phyloP scores from a whole-genome alignment of 2,113 vertebrate species.

The Mormoops blainvillei region DNA sequence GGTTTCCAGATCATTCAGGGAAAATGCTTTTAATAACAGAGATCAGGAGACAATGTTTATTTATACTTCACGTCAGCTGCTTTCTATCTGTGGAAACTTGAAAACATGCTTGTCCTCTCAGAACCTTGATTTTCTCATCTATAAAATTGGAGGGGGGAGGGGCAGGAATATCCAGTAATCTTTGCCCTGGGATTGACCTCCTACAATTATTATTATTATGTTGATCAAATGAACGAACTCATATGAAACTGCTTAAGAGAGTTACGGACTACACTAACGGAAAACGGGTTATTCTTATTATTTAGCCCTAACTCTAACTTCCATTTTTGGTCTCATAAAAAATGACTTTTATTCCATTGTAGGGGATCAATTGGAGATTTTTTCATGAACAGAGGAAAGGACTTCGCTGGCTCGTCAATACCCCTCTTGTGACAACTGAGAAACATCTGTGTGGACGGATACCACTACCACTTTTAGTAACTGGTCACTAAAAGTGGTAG shows the following conservation, averaged over 20 bases:
- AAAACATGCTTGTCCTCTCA: background rate
- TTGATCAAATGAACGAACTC: background rate
- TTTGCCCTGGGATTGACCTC: background rate
- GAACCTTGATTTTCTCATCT: background rate
- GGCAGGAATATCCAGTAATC: accelerated
- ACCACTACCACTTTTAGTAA: too few species aligned
- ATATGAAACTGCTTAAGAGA: background rate
- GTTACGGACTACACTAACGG: background rate
- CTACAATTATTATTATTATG: background rate
- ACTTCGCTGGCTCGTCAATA: background rate
- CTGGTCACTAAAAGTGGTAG: background rate
- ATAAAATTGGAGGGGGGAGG: background rate
- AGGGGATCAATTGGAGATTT: background rate
- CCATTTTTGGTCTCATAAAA: background rate
- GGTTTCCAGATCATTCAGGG: background rate
- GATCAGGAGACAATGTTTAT: background rate
- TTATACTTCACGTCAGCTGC: background rate
- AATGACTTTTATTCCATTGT: background rate
- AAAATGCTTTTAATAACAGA: background rate
- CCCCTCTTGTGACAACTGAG: background rate
- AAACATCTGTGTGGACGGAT: accelerated
- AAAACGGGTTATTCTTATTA: background rate
- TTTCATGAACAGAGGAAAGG: background rate
- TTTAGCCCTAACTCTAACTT: background rate
- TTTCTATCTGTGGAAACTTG: background rate